Base-by-base conservation (phyloP, 2,113 vertebrate species). In the Bothrops jararaca region DNA sequence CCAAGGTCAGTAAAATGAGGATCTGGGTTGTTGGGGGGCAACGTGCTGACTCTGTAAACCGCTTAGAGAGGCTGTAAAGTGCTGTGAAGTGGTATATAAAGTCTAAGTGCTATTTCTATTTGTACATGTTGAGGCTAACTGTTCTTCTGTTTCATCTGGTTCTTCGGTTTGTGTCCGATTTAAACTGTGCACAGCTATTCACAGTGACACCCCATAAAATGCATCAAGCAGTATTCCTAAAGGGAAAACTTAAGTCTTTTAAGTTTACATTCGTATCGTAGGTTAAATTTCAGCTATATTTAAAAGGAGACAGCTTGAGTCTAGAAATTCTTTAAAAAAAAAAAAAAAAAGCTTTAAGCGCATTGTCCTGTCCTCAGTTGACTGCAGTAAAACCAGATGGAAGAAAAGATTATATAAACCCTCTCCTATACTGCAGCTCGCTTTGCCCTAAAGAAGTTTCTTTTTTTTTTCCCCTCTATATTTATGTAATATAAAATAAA, bases 401-500 rank as follows among this genome's bases (percentile, higher is more conserved):
- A 12, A 26, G 20, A 42, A 15, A 50, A 50, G 42, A 22, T 42
- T 85, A 29, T 22, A 26, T 48, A 48, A 42, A 57, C 39, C 26
- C 9, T 18, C 42, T 26, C 26, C 52, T 39, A 18, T 20, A 15
- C 48, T 7, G 34, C 45, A 60, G 80, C 52, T 23, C 8, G 11
- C 56, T 52, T 13, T 88, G 29, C 22, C 11, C 74, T 88, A 53
- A 39, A 64, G 22, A 85, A 57, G 52, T 18, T 91, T 15, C 13
- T 5, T 86, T 5, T 5, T 0, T 5, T 0, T 5, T 0, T 1
- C 1, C 18, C 34, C 7, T 80, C 18, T 69, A 34, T 1, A 87
- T 88, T 88, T 39, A 88, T 69, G 12, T 53, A 60, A 34, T 80
- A 42, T 92, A 56, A 89, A 56, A 74, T 29, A 88, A 42, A 87